Evolutionary conservation across 2,797 vertebrate species (phyloP).

Genomic region (Phoeniculus purpureus): DNA sequence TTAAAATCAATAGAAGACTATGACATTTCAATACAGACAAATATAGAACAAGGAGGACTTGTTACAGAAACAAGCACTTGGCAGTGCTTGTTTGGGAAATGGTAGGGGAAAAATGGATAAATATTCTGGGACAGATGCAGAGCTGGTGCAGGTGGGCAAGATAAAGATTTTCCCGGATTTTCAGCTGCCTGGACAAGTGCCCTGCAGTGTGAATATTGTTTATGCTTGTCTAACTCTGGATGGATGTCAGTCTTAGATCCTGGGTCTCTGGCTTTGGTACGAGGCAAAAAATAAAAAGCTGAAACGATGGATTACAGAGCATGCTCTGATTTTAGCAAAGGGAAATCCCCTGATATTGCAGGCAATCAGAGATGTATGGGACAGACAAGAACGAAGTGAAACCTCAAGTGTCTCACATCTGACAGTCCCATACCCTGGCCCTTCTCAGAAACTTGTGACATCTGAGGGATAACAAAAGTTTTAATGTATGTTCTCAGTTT

Average conservation of each 20-base stretch:
- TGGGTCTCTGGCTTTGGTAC: background rate
- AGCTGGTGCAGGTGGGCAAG: background rate
- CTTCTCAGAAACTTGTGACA: background rate
- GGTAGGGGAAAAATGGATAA: background rate
- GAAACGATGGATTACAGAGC: background rate
- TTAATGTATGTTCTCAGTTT: background rate
- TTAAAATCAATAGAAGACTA: conserved; percentile 42
- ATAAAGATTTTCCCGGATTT: background rate
- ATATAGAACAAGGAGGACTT: background rate
- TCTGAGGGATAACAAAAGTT: background rate
- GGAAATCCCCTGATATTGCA: background rate
- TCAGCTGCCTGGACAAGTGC: background rate
- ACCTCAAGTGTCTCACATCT: background rate
- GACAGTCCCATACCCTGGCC: background rate
- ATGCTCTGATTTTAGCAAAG: background rate
- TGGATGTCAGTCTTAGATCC: background rate
- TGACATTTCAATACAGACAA: conserved; percentile 8
- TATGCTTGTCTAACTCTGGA: background rate
- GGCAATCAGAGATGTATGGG: background rate
- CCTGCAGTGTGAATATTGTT: background rate
- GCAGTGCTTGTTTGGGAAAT: background rate
- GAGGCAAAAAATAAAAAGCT: background rate
- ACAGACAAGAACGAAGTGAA: background rate
- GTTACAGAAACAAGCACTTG: background rate
- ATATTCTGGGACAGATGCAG: background rate